Conservation (phyloP, 2,888 invertebrate species). For the Incurvaria masculella region DNA sequence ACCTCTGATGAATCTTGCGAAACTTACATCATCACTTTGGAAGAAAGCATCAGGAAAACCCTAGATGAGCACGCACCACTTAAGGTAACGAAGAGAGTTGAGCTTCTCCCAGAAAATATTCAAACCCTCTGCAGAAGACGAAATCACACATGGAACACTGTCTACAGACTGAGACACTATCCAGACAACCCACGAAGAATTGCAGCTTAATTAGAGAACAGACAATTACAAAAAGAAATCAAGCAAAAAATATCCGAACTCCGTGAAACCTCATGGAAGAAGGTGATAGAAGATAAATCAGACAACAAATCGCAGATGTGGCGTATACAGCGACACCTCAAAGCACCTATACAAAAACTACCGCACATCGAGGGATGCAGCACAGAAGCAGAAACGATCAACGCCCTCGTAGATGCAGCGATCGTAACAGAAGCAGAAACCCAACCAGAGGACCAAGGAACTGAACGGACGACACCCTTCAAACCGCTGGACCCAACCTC, state of each 20-base stretch:
- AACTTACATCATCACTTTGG: too few species aligned
- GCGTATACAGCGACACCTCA: constrained; percentile 3
- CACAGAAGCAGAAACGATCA: constrained; percentile 5
- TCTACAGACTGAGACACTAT: too few species aligned
- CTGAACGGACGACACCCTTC: constrained; percentile 4
- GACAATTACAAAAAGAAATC: too few species aligned
- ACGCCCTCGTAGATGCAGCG: constrained; percentile 6
- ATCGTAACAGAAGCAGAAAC: constrained; percentile 4
- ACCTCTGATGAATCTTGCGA: too few species aligned
- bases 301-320: constrained; percentile 6
- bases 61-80: too few species aligned
- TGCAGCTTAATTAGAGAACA: too few species aligned
- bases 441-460: not conserved
- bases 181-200: too few species aligned
- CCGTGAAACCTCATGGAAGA: not conserved
- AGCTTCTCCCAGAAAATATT: too few species aligned
- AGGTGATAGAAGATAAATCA: constrained; percentile 2
- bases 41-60: too few species aligned
- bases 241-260: constrained; percentile 1
- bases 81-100: too few species aligned
- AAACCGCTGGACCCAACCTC: constrained; percentile 8
- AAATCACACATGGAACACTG: too few species aligned
- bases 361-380: constrained; percentile 3
- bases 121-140: too few species aligned
- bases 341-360: not conserved